Conservation (phyloP, 2,888 invertebrate genomes). For the Cheilosia scutellata region DNA sequence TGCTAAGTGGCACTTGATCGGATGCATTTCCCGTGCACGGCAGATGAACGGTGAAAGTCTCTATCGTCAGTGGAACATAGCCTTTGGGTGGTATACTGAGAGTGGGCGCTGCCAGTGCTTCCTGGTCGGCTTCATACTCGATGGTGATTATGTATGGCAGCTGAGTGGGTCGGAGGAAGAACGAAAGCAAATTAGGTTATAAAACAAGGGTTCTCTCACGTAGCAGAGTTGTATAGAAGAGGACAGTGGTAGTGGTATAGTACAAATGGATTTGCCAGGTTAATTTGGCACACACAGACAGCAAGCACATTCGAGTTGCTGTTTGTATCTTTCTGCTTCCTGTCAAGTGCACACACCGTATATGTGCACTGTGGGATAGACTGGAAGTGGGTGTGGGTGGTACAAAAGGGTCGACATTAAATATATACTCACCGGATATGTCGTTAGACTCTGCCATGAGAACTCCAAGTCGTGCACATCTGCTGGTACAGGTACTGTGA, state of each 20-base stretch:
- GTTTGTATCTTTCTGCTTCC: constrained; percentile 54
- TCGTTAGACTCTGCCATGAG: constrained; percentile 92
- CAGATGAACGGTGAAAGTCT: constrained; percentile 91
- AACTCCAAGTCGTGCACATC: constrained; percentile 92
- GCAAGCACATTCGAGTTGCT: constrained; percentile 40
- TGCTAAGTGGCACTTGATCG: constrained; percentile 92
- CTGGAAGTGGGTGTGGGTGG: neutral
- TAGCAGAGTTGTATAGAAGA: constrained; percentile 34
- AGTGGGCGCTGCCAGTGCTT: constrained; percentile 91
- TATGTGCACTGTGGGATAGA: neutral
- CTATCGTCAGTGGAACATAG: constrained; percentile 90
- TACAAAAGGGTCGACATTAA: constrained; percentile 32
- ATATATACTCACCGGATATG: constrained; percentile 88
- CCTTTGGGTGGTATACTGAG: constrained; percentile 93
- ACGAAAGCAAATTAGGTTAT: constrained; percentile 71
- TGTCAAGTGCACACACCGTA: constrained; percentile 56
- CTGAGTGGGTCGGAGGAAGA: constrained; percentile 84
- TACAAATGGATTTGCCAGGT: constrained; percentile 63
- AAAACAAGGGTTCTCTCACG: constrained; percentile 72
- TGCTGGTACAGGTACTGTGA: constrained; percentile 91
- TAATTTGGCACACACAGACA: constrained; percentile 64
- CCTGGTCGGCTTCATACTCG: constrained; percentile 86
- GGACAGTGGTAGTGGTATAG: constrained; percentile 57
- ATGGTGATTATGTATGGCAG: constrained; percentile 84
- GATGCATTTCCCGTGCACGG: constrained; percentile 93